phyloP scores from a whole-genome alignment of 1,140 invertebrate species.

The Cotesia typhae region DNA sequence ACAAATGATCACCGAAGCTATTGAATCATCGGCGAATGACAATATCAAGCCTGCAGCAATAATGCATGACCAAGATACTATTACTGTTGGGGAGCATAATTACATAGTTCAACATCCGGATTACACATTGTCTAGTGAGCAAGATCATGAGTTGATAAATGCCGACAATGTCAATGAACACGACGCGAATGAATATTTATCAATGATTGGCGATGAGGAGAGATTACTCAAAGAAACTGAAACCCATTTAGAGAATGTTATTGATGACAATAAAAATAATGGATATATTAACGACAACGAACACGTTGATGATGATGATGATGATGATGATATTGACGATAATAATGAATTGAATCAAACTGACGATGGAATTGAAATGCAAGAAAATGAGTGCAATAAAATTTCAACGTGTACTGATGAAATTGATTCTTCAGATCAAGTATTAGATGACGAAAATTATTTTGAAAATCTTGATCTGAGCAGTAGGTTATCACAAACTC shows the following conservation, averaged over 20 bases:
- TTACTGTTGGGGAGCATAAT: conserved; percentile 48
- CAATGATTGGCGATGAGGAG: conserved; percentile 28
- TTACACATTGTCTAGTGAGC: conserved; percentile 38
- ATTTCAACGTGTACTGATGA: too few species aligned
- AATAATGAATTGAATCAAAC: conserved; percentile 33
- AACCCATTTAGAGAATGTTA: conserved; percentile 8
- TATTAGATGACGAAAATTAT: conserved; percentile 60
- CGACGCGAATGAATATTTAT: conserved; percentile 28
- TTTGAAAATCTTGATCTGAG: conserved; percentile 63
- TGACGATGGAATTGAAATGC: conserved; percentile 47
- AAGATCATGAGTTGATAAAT: conserved; percentile 27
- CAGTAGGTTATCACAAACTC: conserved; percentile 53
- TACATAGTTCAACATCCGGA: conserved; percentile 49
- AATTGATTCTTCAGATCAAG: conserved; percentile 36
- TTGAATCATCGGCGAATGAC: conserved; percentile 15
- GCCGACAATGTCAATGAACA: conserved; percentile 29
- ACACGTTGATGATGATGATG: neutral
- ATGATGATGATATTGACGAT: neutral
- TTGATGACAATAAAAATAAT: conserved; percentile 15
- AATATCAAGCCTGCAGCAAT: conserved; percentile 28
- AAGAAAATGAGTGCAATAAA: too few species aligned
- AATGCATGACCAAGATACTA: conserved; percentile 34
- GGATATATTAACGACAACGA: neutral
- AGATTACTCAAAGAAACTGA: neutral
- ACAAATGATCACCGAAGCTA: conserved; percentile 9